Evolutionary conservation across 2,797 vertebrate genomes (phyloP), one percentile per base, ranked within the genome.

Genomic region (Halcyon badia): DNA sequence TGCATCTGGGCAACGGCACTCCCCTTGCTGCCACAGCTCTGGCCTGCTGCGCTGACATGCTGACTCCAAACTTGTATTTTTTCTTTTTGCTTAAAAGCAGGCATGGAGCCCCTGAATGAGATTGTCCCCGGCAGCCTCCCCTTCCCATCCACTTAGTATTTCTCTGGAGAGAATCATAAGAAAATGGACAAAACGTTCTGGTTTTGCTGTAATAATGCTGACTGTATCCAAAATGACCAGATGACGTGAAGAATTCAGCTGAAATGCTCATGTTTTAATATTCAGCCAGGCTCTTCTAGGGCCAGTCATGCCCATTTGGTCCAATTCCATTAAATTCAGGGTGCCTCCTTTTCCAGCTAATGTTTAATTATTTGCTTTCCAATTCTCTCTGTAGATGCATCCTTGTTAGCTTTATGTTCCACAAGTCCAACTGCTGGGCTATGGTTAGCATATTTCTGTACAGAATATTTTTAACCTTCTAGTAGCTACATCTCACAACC

Each of bases 241-340:
- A 9, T 0, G 0, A 33, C 0, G 0, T 60, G 68, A 77, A 86
- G 49, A 61, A 68, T 52, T 85, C 56, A 57, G 25, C 24, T 4
- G 0, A 52, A 65, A 81, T 52, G 33, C 17, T 71, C 46, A 62
- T 13, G n/a, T 26, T 89, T 51, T 14, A 71, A 11, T 11, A 14
- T 61, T 46, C 68, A 75, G 24, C 16, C 62, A 54, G 62, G 15
- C 11, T 73, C 35, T 48, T 86, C 21, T 9, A 81, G 26, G 37
- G 52, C 20, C 3, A 0, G 5, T 68, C 52, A 30, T 20, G 7
- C 15, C 54, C 21, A 16, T 56, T 54, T 66, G 20, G 16, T 61
- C 44, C 54, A 86, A 25, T 6, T 7, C 10, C 3, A 2, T 18
- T 54, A 58, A 72, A 61, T 51, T 70, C 58, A 64, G 21, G 15